Base-by-base conservation (phyloP, 1,140 invertebrate genomes). In the Drosophila nikananu region DNA sequence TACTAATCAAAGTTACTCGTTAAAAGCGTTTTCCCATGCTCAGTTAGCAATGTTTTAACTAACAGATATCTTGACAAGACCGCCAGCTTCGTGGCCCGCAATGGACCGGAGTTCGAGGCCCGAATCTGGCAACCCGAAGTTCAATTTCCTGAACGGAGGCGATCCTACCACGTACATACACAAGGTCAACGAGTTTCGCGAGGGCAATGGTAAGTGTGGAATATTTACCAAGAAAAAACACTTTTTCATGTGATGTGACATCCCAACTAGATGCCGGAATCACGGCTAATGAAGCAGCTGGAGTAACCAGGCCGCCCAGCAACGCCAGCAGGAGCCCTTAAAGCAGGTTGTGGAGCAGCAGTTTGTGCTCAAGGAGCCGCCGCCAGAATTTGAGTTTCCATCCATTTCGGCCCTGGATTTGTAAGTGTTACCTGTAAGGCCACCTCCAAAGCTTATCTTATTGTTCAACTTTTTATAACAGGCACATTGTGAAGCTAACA, bases 131-230 rank as follows among this genome's bases (percentile, higher is more conserved):
- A 99, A 99, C 94, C 97, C 98, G 3, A 99, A 99, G 92, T 99
- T 99, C 91, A 98, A 98, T 93, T 99, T 99, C 93, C 94, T 99
- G n/a, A 99, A 98, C 91, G 94, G 96, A 72, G 97, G 97, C 2
- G 99, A 99, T 94, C 99, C 0, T 99, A 99, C 92, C 97, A 99
- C 96, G 98, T 99, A 99, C 94, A 97, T 99, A 81, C 97, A 99
- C 92, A 99, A 99, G 94, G 98, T 99, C 27, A 98, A 98, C 92
- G 98, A 99, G 91, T 98, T 99, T 91, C 95, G 96, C 73, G 98
- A 99, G 92, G 98, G 98, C 41, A 98, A 97, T 95, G 96, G 95
- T 95, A 93, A 93, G 75, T 65, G 48, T 44, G 8, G 5, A 35
- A 13, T 3, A 7, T 5, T n/a, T 10, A 10, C n/a, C 2, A 17